phyloP scores from a whole-genome alignment of 2,113 vertebrate genomes.

The Aplodontia rufa region DNA sequence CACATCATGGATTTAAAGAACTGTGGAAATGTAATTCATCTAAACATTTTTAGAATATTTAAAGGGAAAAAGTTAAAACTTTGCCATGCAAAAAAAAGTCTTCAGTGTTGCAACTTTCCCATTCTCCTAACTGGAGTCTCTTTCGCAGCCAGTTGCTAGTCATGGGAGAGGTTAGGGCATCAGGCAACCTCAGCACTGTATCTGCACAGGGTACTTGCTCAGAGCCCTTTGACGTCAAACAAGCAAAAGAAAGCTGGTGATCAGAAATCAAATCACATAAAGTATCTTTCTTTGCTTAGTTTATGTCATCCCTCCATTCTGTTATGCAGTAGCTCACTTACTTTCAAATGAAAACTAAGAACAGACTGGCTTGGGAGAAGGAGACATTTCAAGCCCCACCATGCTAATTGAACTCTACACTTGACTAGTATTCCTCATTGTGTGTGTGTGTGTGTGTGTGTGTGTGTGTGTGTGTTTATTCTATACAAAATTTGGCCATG shows the following conservation, averaged over 20 bases:
- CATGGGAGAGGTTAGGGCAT: rapidly evolving
- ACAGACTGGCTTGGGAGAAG: neutral
- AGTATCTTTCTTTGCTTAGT: neutral
- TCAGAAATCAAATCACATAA: neutral
- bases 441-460: no score
- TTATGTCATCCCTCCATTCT: neutral
- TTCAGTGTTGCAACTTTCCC: neutral
- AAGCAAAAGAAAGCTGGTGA: neutral
- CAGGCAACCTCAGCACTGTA: neutral
- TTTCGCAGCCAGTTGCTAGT: neutral
- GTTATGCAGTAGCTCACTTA: neutral
- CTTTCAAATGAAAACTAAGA: neutral
- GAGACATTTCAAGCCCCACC: neutral
- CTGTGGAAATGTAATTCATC: neutral
- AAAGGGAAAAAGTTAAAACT: neutral
- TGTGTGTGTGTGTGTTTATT: no score
- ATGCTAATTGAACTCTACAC: neutral
- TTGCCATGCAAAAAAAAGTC: neutral
- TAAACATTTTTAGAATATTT: neutral
- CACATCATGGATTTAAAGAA: neutral
- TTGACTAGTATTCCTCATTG: neutral
- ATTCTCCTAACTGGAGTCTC: no score
- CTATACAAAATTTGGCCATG: neutral
- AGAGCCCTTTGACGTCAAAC: neutral
- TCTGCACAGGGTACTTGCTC: neutral